A percentile compares a stretch with the other conserved stretches of the same genome.
phyloP scores from a whole-genome alignment of 2,888 invertebrate genomes.

The Andrena flavipes region DNA sequence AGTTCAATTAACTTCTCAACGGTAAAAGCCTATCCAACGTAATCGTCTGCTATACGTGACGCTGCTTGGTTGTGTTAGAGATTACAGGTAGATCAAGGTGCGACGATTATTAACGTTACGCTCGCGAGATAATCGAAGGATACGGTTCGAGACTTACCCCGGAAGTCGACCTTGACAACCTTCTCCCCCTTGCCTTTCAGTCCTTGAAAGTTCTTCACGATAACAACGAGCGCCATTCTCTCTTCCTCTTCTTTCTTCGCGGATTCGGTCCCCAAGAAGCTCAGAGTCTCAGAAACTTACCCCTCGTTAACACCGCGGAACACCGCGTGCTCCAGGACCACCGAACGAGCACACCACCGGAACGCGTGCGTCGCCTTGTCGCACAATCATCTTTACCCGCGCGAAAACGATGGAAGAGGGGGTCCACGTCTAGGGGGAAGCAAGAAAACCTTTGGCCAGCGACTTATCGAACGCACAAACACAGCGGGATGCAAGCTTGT shows the following conservation, averaged over 20 bases:
- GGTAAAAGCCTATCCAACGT: not conserved
- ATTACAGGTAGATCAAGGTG: too few species aligned
- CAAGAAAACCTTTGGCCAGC: not conserved
- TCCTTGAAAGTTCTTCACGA: constrained; percentile 89
- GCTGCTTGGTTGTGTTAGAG: not conserved
- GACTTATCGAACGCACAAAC: not conserved
- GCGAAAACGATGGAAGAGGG: not conserved
- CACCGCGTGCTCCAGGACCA: not conserved
- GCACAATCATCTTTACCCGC: constrained; percentile 17
- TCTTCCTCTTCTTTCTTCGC: not conserved
- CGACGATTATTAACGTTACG: not conserved
- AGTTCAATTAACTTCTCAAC: not conserved
- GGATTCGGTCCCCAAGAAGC: not conserved
- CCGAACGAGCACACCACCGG: not conserved
- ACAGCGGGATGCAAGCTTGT: not conserved
- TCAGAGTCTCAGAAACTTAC: not conserved
- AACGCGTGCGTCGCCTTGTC: not conserved
- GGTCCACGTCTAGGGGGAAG: not conserved
- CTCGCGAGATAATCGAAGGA: not conserved
- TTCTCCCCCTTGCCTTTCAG: constrained; percentile 89
- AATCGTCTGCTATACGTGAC: not conserved
- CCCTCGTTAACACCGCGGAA: not conserved
- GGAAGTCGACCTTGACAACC: constrained; percentile 89
- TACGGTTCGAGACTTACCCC: constrained; percentile 87
- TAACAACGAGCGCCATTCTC: constrained; percentile 89